Conservation (phyloP, 2,113 vertebrate genomes). For the Eurystomus gularis region DNA sequence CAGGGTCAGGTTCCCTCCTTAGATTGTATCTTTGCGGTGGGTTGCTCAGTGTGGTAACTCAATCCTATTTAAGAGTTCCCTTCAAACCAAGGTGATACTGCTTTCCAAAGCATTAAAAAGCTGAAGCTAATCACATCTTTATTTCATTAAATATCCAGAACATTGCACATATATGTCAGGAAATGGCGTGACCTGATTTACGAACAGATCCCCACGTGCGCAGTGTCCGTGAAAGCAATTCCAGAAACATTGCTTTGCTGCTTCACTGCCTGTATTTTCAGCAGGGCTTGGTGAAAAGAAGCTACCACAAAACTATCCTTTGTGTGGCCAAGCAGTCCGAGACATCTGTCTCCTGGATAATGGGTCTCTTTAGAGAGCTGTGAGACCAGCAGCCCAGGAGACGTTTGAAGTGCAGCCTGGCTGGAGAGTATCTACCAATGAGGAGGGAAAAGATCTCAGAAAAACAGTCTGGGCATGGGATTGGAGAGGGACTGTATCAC, state of each 20-base stretch:
- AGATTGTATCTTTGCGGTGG: slow-evolving; percentile 39
- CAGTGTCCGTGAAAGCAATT: neutral
- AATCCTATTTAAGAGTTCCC: slow-evolving; percentile 11
- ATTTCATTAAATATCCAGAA: slow-evolving; percentile 32
- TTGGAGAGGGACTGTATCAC: too few relatives aligned
- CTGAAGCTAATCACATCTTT: slow-evolving; percentile 25
- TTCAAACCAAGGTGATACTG: slow-evolving; percentile 4
- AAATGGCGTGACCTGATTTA: neutral
- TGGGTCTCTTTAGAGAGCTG: neutral
- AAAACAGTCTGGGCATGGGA: neutral
- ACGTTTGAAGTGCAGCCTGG: neutral
- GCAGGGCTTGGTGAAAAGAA: neutral
- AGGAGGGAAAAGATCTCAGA: neutral
- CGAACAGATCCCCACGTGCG: neutral
- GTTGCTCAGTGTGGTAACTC: slow-evolving; percentile 7
- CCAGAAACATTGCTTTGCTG: neutral
- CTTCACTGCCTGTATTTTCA: neutral
- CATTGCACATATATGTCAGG: neutral
- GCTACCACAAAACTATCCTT: neutral
- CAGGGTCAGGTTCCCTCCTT: slow-evolving; percentile 28
- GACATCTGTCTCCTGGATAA: neutral
- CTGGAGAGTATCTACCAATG: neutral
- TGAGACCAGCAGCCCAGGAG: neutral
- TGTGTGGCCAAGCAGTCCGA: neutral
- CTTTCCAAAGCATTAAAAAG: slow-evolving; percentile 39